Evolutionary conservation across 92 coral and sea anemone species (phyloP).

Genomic region (Zoanthus sociatus): DNA sequence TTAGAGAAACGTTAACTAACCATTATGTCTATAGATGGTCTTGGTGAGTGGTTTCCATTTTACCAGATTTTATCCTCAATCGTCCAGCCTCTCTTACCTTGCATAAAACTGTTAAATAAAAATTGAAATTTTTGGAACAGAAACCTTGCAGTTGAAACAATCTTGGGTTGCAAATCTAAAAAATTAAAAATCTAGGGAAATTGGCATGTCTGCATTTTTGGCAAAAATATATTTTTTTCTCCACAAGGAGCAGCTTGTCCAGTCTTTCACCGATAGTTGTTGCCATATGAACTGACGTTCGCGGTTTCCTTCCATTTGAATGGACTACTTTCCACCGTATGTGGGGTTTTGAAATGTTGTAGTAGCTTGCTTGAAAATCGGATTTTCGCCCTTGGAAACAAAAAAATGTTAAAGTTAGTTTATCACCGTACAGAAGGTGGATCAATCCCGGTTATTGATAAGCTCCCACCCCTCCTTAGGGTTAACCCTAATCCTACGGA

Average conservation of each 20-base stretch:
- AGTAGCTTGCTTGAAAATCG: slow-evolving; percentile 98
- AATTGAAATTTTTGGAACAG: too few relatives aligned
- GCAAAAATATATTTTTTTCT: background rate
- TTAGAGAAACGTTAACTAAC: too few relatives aligned
- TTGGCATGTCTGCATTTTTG: background rate
- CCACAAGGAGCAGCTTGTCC: background rate
- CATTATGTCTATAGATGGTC: too few relatives aligned
- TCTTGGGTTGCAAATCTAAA: background rate
- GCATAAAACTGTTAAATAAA: too few relatives aligned
- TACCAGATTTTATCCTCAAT: too few relatives aligned
- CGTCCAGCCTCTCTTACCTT: too few relatives aligned
- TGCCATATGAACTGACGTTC: background rate
- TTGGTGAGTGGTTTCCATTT: too few relatives aligned
- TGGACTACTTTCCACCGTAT: slow-evolving; percentile 86
- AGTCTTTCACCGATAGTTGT: background rate
- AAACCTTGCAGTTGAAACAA: too few relatives aligned
- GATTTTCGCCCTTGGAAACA: slow-evolving; percentile 88
- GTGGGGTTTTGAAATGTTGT: slow-evolving; percentile 99
- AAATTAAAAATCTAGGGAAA: background rate
- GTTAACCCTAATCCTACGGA: too few relatives aligned
- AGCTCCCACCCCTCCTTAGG: too few relatives aligned
- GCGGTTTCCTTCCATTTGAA: background rate
- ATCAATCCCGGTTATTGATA: too few relatives aligned
- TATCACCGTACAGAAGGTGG: too few relatives aligned
- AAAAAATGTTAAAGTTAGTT: background rate